A percentile compares a stretch with the other conserved stretches of the same genome.
Evolutionary conservation across 2,113 vertebrate species (phyloP).

Genomic region (Mungos mungo): DNA sequence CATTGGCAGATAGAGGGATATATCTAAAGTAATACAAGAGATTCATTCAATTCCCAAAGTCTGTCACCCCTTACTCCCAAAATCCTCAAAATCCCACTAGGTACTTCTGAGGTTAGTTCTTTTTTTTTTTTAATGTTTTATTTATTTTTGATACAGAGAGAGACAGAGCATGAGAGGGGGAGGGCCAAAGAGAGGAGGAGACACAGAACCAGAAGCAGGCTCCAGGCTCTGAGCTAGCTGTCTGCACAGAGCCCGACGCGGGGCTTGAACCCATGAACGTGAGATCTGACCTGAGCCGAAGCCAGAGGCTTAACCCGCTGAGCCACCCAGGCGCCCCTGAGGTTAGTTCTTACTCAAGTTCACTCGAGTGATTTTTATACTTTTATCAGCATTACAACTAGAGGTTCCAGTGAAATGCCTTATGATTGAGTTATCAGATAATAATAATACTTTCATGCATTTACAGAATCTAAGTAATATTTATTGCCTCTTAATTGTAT

Average conservation of each 20-base stretch:
- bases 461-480: conserved; percentile 37
- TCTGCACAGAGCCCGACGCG: too few species aligned
- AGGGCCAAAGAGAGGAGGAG: too few species aligned
- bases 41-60: neutral
- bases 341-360: neutral
- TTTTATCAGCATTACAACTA: neutral
- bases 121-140: too few species aligned
- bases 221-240: too few species aligned
- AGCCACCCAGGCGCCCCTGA: too few species aligned
- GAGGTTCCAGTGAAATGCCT: neutral
- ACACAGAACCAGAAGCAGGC: too few species aligned
- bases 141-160: too few species aligned
- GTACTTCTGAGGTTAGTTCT: neutral
- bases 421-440: neutral
- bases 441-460: conserved; percentile 45
- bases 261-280: too few species aligned
- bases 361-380: neutral
- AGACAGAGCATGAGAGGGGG: too few species aligned
- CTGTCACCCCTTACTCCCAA: neutral
- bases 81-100: neutral
- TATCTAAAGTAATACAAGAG: neutral
- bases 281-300: too few species aligned
- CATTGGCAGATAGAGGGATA: neutral
- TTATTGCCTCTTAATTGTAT: neutral
- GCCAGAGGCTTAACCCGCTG: too few species aligned